phyloP scores from a whole-genome alignment of 2,113 vertebrate genomes.

The Ramphastos sulfuratus region DNA sequence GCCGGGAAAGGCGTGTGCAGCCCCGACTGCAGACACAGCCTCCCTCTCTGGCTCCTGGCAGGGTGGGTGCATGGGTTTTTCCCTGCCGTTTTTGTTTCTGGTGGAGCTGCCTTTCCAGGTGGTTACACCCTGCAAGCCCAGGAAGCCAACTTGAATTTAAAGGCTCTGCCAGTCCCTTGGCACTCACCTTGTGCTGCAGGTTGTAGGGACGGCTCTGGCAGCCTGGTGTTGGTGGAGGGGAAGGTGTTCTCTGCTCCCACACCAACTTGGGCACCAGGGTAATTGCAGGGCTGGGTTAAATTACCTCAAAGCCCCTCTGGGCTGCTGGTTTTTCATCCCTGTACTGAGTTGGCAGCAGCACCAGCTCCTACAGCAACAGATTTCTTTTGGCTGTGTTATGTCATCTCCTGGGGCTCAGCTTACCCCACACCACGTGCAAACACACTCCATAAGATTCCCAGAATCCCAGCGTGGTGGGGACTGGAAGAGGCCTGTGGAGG shows the following conservation, averaged over 20 bases:
- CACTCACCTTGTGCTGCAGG: background rate
- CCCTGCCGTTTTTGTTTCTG: conserved; percentile 37
- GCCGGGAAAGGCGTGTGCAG: conserved; percentile 21
- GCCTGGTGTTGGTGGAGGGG: accelerated
- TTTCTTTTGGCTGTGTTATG: background rate
- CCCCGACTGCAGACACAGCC: conserved; percentile 33
- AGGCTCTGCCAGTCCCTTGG: conserved; percentile 36
- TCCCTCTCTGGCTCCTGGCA: conserved; percentile 54
- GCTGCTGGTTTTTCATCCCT: background rate
- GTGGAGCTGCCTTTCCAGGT: conserved; percentile 48
- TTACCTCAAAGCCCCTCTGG: background rate
- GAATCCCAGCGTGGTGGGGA: too few relatives aligned
- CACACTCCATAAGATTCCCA: background rate
- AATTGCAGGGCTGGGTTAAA: background rate
- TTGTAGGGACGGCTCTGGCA: background rate
- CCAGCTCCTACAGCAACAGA: background rate
- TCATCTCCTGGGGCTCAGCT: background rate
- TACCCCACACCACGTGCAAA: accelerated
- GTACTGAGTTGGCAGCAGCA: background rate
- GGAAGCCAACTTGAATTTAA: conserved; percentile 37
- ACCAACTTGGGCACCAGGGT: background rate
- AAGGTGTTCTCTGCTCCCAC: background rate
- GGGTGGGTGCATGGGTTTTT: conserved; percentile 46
- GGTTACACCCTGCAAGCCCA: conserved; percentile 45
- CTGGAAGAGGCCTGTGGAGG: too few relatives aligned